phyloP scores from a whole-genome alignment of 2,888 invertebrate genomes.

The Mythimna albipuncta region DNA sequence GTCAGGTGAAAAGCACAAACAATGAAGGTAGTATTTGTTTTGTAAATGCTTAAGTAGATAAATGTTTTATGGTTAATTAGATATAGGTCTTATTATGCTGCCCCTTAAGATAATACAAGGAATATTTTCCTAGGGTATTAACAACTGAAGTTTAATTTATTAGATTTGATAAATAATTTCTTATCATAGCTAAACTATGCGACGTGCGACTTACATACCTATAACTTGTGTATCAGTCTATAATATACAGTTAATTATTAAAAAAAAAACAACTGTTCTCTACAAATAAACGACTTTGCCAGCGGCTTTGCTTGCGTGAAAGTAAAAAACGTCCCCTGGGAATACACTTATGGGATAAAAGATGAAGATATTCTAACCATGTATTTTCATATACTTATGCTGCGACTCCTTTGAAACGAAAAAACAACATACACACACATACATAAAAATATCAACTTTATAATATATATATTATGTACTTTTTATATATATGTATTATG shows the following conservation, averaged over 20 bases:
- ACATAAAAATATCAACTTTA: too few relatives aligned
- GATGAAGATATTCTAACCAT: too few relatives aligned
- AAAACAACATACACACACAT: too few relatives aligned
- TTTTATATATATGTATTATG: too few relatives aligned
- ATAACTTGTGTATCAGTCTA: background rate
- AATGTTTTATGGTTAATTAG: constrained; percentile 38
- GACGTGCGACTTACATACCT: background rate
- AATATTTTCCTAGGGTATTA: constrained; percentile 26
- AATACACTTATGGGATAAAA: too few relatives aligned
- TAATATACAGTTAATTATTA: background rate
- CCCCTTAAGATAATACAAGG: constrained; percentile 24
- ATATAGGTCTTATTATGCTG: constrained; percentile 23
- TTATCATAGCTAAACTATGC: constrained; percentile 29
- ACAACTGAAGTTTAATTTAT: constrained; percentile 28
- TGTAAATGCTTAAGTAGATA: constrained; percentile 20
- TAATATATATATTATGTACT: too few relatives aligned
- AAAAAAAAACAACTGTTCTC: background rate
- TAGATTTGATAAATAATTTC: constrained; percentile 28
- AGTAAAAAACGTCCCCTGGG: background rate
- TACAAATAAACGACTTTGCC: background rate
- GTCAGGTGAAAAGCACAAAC: constrained; percentile 49
- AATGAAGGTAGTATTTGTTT: constrained; percentile 35
- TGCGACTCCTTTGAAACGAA: too few relatives aligned
- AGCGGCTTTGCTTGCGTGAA: too few relatives aligned
- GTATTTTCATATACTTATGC: too few relatives aligned